Evolutionary conservation across 2,113 vertebrate species (phyloP).

Genomic region (Morone chrysops): DNA sequence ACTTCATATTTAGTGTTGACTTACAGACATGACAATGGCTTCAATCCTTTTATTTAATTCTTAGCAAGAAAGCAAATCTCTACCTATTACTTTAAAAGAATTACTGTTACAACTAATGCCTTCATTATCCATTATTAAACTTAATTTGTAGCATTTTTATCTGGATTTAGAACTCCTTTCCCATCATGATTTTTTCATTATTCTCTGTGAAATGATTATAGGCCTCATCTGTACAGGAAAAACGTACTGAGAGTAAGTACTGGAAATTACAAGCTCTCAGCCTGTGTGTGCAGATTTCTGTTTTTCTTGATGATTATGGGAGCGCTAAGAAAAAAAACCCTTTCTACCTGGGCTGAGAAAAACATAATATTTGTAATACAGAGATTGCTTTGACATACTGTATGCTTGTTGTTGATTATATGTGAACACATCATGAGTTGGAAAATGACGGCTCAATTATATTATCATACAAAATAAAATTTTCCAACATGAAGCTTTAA

Average conservation of each 20-base stretch:
- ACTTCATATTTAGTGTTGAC: too few relatives aligned
- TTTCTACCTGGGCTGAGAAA: too few relatives aligned
- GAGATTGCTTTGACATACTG: not conserved
- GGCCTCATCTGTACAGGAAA: not conserved
- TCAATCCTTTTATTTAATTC: too few relatives aligned
- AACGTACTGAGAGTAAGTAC: not conserved
- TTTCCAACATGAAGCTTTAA: not conserved
- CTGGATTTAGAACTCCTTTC: not conserved
- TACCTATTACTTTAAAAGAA: not conserved
- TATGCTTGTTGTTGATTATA: not conserved
- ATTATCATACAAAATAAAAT: not conserved
- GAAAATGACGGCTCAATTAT: too few relatives aligned
- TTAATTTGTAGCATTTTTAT: not conserved
- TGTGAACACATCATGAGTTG: too few relatives aligned
- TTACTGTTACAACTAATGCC: not conserved
- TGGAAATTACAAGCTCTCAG: not conserved
- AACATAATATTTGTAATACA: too few relatives aligned
- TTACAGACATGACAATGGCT: too few relatives aligned
- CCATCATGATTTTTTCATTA: not conserved
- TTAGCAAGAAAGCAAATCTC: not conserved
- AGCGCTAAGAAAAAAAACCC: too few relatives aligned
- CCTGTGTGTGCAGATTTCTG: too few relatives aligned
- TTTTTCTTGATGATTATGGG: too few relatives aligned
- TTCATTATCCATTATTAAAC: not conserved
- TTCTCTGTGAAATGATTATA: conserved; percentile 1